These are phyloP conservation scores for Raphicerus campestris DNA, from an alignment of 2,113 vertebrate genomes.

Conservation along the genomic window DNA sequence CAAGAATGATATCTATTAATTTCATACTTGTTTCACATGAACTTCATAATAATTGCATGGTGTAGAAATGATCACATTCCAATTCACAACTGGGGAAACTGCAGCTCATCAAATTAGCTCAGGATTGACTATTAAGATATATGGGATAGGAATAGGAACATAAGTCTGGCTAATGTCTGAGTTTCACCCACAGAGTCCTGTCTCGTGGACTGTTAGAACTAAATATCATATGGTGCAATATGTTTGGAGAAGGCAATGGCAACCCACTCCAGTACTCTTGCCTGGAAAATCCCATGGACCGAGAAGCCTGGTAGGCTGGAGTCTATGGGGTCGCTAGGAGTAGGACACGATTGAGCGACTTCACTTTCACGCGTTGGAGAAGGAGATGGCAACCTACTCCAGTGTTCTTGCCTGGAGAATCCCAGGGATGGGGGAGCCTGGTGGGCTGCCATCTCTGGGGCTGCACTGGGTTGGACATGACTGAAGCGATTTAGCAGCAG, in stretches of 20 bases:
- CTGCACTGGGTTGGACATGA: too few species aligned
- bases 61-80: not conserved
- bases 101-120: conserved; percentile 18
- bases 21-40: not conserved
- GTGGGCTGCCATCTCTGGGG: too few species aligned
- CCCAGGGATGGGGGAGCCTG: too few species aligned
- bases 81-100: conserved; percentile 34
- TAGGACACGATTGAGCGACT: too few species aligned
- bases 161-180: conserved; percentile 40
- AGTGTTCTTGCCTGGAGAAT: too few species aligned
- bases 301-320: too few species aligned
- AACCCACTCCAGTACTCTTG: too few species aligned
- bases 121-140: conserved; percentile 15
- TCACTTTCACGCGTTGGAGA: too few species aligned
- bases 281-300: too few species aligned
- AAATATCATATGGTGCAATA: not conserved
- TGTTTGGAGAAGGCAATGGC: not conserved
- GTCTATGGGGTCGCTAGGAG: too few species aligned
- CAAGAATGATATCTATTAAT: not conserved
- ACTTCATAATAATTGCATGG: not conserved
- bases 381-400: too few species aligned
- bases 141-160: not conserved
- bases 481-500: too few species aligned
- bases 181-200: not conserved
- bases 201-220: not conserved